Percentiles rank a stretch among this genome's conserved stretches.
Conservation (phyloP, 2,113 vertebrate genomes). For the Boulengeromyrus knoepffleri region DNA sequence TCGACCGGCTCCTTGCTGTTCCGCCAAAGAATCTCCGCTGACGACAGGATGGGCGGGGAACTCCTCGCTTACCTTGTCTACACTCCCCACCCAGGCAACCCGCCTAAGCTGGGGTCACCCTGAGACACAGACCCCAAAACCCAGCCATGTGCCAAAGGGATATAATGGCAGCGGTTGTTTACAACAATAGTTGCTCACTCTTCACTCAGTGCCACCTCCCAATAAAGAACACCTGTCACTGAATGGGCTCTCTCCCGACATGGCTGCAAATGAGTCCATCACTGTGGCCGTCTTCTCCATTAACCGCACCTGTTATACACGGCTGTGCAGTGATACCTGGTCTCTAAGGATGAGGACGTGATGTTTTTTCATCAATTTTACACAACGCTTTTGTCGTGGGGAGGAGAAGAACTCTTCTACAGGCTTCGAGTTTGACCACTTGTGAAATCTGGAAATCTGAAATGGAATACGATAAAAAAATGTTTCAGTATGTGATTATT, state of each 20-base stretch:
- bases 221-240: conserved; percentile 23
- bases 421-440: not conserved
- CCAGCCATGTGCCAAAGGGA: not conserved
- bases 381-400: not conserved
- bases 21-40: not conserved
- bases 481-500: not conserved
- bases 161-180: not conserved
- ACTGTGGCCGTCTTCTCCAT: conserved; percentile 17
- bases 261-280: not conserved
- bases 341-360: not conserved
- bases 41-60: not conserved
- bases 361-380: not conserved
- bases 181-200: not conserved
- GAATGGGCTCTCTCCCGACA: not conserved
- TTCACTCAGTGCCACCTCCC: not conserved
- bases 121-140: not conserved
- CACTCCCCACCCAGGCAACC: not conserved
- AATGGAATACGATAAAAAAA: not conserved
- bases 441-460: not conserved
- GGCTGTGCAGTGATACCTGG: not conserved
- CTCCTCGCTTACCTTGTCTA: not conserved
- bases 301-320: conserved; percentile 22
- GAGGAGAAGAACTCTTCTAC: not conserved
- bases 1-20: not conserved
- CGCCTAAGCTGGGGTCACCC: not conserved